A percentile compares a stretch with the other conserved stretches of the same genome.
phyloP scores from a whole-genome alignment of 2,888 invertebrate species.

The Tipula unca region DNA sequence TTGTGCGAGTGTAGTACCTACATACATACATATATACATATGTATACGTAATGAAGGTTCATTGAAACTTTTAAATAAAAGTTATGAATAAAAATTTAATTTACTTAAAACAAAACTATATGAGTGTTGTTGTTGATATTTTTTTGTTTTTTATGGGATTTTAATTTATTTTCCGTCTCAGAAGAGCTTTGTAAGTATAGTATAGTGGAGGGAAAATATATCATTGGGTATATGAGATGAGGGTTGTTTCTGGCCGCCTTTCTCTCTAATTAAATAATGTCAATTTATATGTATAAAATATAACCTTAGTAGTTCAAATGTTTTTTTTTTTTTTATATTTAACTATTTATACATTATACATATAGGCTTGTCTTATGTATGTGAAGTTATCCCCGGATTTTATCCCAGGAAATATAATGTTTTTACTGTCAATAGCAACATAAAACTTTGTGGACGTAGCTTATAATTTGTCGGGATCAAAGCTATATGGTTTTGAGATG shows the following conservation, averaged over 20 bases:
- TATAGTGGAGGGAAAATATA: background rate
- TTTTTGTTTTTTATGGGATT: background rate
- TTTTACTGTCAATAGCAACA: too few relatives aligned
- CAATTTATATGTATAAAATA: too few relatives aligned
- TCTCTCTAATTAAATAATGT: background rate
- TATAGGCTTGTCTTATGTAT: too few relatives aligned
- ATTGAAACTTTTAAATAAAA: background rate
- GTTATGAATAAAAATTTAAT: background rate
- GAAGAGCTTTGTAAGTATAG: background rate
- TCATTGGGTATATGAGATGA: background rate
- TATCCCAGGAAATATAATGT: too few relatives aligned
- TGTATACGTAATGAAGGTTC: background rate
- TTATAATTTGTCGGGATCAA: too few relatives aligned
- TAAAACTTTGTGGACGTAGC: too few relatives aligned
- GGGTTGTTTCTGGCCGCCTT: too few relatives aligned
- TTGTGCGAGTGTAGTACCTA: background rate
- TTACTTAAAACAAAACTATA: background rate
- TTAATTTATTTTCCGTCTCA: background rate
- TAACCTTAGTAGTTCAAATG: too few relatives aligned
- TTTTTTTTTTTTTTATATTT: too few relatives aligned
- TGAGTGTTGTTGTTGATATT: background rate
- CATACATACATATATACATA: background rate
- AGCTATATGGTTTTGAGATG: too few relatives aligned
- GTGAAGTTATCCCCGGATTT: too few relatives aligned
- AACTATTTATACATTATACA: too few relatives aligned